These are phyloP conservation scores for Montifringilla adamsi DNA, from an alignment of 2,113 vertebrate genomes.

Conservation along the genomic window DNA sequence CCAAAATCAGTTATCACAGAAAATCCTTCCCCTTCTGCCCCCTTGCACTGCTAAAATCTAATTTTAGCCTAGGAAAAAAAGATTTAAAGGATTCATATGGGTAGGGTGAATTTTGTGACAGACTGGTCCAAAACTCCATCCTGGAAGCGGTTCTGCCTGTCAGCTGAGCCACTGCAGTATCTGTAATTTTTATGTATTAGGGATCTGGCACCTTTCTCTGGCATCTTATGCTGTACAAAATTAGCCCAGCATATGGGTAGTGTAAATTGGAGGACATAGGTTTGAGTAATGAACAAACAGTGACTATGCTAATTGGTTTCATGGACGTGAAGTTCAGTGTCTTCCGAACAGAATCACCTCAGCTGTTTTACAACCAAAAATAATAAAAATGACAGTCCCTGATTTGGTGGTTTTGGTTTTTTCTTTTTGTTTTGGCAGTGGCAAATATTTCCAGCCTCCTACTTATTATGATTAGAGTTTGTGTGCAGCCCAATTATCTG, in stretches of 20 bases:
- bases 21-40: constrained; percentile 34
- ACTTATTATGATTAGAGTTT: background rate
- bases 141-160: constrained; percentile 38
- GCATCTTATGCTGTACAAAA: background rate
- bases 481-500: background rate
- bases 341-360: background rate
- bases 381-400: background rate
- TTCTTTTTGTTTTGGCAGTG: background rate
- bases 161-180: constrained; percentile 28
- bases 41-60: background rate
- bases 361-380: background rate
- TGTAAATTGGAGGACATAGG: constrained; percentile 20
- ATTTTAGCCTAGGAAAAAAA: constrained; percentile 12
- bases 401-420: background rate
- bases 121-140: background rate
- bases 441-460: background rate
- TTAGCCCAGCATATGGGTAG: constrained; percentile 50
- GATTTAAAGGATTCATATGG: background rate
- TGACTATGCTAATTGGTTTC: constrained; percentile 25
- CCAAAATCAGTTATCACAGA: background rate
- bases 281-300: constrained; percentile 45
- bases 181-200: constrained; percentile 51
- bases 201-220: constrained; percentile 44
- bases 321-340: background rate
- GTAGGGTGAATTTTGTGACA: background rate